phyloP scores from a whole-genome alignment of 2,888 invertebrate genomes.

The Patella depressa region DNA sequence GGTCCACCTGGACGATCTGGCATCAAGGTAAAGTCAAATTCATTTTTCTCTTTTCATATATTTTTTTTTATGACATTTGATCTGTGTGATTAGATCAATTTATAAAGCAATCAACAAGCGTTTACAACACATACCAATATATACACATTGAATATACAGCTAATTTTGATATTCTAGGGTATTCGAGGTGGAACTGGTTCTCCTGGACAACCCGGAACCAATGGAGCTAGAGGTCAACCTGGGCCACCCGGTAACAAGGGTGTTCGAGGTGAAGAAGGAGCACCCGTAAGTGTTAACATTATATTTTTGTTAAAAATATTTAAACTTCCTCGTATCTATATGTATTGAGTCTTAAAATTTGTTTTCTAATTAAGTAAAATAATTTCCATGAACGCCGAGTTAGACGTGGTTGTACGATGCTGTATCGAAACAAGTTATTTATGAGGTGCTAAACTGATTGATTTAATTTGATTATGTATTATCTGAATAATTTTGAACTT shows the following conservation, averaged over 20 bases:
- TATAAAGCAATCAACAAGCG: no score
- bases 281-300: slow-evolving; percentile 41
- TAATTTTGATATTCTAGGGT: slow-evolving; percentile 40
- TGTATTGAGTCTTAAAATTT: no score
- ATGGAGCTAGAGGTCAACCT: slow-evolving; percentile 82
- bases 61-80: no score
- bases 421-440: no score
- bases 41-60: not conserved
- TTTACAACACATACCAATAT: no score
- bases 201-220: slow-evolving; percentile 80
- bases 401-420: no score
- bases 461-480: slow-evolving; percentile 1
- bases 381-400: no score
- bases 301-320: not conserved
- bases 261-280: slow-evolving; percentile 49
- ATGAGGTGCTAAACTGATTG: no score
- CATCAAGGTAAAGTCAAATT: slow-evolving; percentile 45
- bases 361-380: no score
- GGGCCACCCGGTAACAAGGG: slow-evolving; percentile 75
- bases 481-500: not conserved
- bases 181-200: slow-evolving; percentile 76
- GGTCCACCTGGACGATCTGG: slow-evolving; percentile 55
- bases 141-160: no score
- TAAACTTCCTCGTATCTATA: no score
- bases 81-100: no score